Conservation (phyloP, 2,888 invertebrate species). For the Steinernema carpocapsae region DNA sequence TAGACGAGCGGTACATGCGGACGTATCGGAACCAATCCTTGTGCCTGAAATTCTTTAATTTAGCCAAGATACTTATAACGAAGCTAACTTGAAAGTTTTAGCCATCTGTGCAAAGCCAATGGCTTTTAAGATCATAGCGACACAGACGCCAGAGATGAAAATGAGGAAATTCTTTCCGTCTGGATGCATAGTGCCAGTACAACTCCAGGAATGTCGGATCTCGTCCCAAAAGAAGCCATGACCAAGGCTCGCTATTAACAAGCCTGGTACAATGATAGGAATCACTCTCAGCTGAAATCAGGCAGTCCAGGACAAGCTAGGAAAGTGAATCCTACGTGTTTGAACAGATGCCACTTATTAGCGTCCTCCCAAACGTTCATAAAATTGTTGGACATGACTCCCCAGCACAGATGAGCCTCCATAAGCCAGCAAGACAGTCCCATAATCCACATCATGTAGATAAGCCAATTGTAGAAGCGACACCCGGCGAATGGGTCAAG, state of each 20-base stretch:
- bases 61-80: too few species aligned
- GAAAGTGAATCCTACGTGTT: not conserved
- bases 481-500: slow-evolving; percentile 12
- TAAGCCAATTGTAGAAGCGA: slow-evolving; percentile 28
- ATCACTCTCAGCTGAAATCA: not conserved
- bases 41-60: slow-evolving; percentile 20
- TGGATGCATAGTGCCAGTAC: not conserved
- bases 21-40: not conserved
- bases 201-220: not conserved
- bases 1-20: slow-evolving; percentile 6
- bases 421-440: not conserved
- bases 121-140: not conserved
- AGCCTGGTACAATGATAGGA: not conserved
- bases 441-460: not conserved
- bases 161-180: not conserved
- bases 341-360: not conserved
- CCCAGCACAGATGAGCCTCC: slow-evolving; percentile 29
- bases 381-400: slow-evolving; percentile 27
- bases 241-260: not conserved
- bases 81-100: too few species aligned
- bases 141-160: not conserved
- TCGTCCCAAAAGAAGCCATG: slow-evolving; percentile 14
- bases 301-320: not conserved
- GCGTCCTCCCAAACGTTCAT: slow-evolving; percentile 13
- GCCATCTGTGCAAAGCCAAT: not conserved